Evolutionary conservation across 2,113 vertebrate species (phyloP).

Genomic region (Heliornis fulica): DNA sequence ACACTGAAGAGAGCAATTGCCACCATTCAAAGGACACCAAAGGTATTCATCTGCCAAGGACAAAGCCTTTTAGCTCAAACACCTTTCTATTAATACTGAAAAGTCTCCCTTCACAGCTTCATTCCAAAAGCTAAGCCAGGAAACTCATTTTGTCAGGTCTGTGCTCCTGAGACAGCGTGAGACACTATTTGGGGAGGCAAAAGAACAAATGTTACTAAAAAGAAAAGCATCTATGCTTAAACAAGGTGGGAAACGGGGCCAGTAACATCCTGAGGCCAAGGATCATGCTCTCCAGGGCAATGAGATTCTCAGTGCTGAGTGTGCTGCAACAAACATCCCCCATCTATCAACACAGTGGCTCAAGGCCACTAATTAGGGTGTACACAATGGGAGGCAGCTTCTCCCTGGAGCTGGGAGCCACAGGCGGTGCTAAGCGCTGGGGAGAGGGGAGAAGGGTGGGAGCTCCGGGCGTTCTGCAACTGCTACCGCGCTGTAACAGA

Average conservation of each 20-base stretch:
- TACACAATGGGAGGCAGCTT: too few species aligned
- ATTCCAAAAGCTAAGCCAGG: not conserved
- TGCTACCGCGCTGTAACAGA: not conserved
- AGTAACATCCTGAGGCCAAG: not conserved
- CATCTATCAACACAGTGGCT: not conserved
- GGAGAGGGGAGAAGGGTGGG: not conserved
- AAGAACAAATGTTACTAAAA: not conserved
- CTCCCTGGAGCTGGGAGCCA: not conserved
- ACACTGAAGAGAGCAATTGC: not conserved
- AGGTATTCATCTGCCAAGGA: not conserved
- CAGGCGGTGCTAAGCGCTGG: not conserved
- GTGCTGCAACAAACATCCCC: not conserved
- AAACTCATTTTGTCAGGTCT: not conserved
- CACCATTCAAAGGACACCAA: not conserved
- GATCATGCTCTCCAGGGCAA: not conserved
- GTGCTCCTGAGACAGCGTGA: not conserved
- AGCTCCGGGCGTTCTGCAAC: not conserved
- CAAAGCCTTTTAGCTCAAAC: not conserved
- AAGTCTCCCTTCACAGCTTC: not conserved
- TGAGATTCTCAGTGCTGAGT: not conserved
- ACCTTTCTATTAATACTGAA: not conserved
- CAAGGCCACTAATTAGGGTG: too few species aligned
- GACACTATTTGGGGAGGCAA: not conserved
- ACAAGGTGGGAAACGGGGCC: not conserved
- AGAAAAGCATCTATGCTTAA: not conserved